Base-by-base conservation (phyloP, 2,113 vertebrate genomes). In the Oenanthe melanoleuca region DNA sequence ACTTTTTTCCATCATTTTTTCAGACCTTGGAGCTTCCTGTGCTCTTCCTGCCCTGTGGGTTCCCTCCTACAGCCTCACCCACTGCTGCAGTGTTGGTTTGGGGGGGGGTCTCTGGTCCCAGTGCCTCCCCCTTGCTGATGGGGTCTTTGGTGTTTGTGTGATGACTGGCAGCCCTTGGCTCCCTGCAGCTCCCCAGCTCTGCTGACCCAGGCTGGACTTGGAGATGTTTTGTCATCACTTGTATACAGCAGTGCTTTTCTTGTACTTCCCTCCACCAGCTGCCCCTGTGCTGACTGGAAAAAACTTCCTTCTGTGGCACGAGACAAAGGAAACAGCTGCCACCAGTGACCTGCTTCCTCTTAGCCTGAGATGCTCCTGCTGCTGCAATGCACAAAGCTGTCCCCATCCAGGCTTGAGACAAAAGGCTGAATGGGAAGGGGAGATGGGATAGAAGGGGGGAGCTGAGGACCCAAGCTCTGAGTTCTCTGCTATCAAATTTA, bases 231-330 rank as follows among this genome's bases (percentile, higher is more conserved):
- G 64, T 44, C 33, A 11, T 70, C 2, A 1, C 23, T 37, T 86
- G 21, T 29, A 6, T 28, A 19, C 2, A 4, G 38, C 50, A 70
- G 63, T 33, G 49, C 77, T 88, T 77, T 91, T 88, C 72, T 86
- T 73, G 80, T 61, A 73, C 93, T 95, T 96, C 93, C 83, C 83
- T 86, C 63, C 50, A 80, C 12, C 79, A 88, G 60, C 89, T 86
- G 86, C 29, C 28, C 3, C 1, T 45, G 42, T 83, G 74, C 88
- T 90, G 86, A 74, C 60, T 69, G 75, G 29, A 67, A 57, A 65
- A 69, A 94, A 47, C 53, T 79, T 55, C 45, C 50, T 91, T 82
- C 85, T 90, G 80, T 73, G 72, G 79, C 50, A 20, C 0, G 2
- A 42, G 79, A 20, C 82, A 90, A 33, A 86, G 94, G 86, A 96